Conservation (phyloP, 2,113 vertebrate genomes). For the Aphyosemion australe region DNA sequence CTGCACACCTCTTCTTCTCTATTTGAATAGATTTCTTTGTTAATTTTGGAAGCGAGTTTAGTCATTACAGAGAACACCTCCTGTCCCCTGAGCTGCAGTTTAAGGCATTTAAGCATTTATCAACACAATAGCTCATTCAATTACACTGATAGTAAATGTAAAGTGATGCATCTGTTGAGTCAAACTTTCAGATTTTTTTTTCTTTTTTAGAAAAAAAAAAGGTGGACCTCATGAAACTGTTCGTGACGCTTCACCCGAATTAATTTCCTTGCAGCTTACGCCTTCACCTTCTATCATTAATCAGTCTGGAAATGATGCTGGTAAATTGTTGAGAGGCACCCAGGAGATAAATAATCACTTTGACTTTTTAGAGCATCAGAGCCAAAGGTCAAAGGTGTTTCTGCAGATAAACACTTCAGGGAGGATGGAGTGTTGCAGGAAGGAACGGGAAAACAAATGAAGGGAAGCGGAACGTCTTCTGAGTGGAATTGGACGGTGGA, state of each 20-base stretch:
- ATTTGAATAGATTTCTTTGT: constrained; percentile 74
- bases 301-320: constrained; percentile 55
- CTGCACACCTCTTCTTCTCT: constrained; percentile 67
- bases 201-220: constrained; percentile 22
- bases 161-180: constrained; percentile 52
- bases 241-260: constrained; percentile 14
- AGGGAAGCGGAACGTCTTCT: not conserved
- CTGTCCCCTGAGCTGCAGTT: constrained; percentile 53
- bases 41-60: constrained; percentile 64
- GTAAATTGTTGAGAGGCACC: constrained; percentile 62
- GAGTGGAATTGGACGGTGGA: not conserved
- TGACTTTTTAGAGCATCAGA: constrained; percentile 66
- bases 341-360: constrained; percentile 55
- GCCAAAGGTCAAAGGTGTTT: constrained; percentile 67
- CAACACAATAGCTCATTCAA: constrained; percentile 69
- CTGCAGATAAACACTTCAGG: constrained; percentile 38
- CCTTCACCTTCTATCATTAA: constrained; percentile 48
- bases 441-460: not conserved
- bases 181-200: constrained; percentile 37
- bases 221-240: constrained; percentile 46
- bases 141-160: constrained; percentile 60
- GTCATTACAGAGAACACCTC: constrained; percentile 62
- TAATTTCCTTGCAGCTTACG: constrained; percentile 15
- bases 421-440: not conserved
- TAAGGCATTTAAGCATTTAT: constrained; percentile 60